Base-by-base conservation (phyloP, 35 echinoderm and acorn worm genomes). In the Eucidaris tribuloides region DNA sequence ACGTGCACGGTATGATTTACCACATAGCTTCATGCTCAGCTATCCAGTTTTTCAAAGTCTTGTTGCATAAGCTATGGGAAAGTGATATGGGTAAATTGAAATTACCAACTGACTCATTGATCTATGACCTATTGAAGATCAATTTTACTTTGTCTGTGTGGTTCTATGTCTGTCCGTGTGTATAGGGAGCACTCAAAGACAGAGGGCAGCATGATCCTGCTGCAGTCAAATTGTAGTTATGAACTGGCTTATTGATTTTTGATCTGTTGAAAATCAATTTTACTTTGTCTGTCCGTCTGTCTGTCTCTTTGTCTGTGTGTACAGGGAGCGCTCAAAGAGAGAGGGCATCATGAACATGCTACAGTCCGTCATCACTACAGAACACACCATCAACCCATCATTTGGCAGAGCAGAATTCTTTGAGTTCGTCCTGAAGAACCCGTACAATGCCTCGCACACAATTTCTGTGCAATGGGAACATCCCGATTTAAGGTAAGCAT, bases 281-380 rank as follows among this genome's bases (percentile, higher is more conserved):
- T n/a, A n/a, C n/a, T 28, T 65, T 0, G 62, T 83, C 31, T 49
- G 46, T 42, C n/a, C n/a, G n/a, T n/a, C n/a, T n/a, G n/a, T n/a
- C n/a, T n/a, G 4, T 43, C 40, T 35, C 9, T 61, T 11, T 22
- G 55, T 33, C 33, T n/a, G n/a, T n/a, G 7, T 62, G 18, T 82
- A 4, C 88, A 90, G 88, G 24, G 90, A 92, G 32, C 45, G 90
- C 42, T 89, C 64, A 23, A 99, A 93, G 60, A 93, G 93, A 34
- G 96, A 99, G 1, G 87, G 91, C 0, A 99, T 97, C 25, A 62
- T 92, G 4, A 76, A 72, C 24, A 97, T 97, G 89, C 56, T 97
- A 41, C 94, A 97, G 52, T 92, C 94, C 13, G 94, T 88, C 0
- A 92, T 97, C n/a, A 97, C 94, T 25, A 97, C 94, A 24, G 84